Base-by-base conservation (phyloP, 2,797 vertebrate species). In the Alectoris magna region DNA sequence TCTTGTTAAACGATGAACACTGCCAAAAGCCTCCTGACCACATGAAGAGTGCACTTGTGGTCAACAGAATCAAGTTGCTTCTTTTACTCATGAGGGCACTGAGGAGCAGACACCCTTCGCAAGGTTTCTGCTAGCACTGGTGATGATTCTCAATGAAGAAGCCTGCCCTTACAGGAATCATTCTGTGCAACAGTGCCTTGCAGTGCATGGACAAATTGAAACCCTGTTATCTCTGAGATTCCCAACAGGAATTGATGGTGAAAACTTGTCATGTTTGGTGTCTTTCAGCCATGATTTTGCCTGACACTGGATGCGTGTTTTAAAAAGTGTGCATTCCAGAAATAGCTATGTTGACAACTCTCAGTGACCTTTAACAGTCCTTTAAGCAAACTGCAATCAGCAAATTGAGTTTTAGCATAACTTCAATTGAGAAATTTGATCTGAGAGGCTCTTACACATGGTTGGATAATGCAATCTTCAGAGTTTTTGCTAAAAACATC, bases 331-430 rank as follows among this genome's bases (percentile, higher is more conserved):
- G 9, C 69, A 43, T 86, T 91, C 31, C n/a, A 84, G 46, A 56
- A 91, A 67, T 5, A 91, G 59, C 18, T 29, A 31, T 0, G 1
- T 31, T 86, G 70, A 60, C 67, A 70, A 18, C 39, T 94, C 43
- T 74, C 77, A 94, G 39, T 48, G 94, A 88, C 75, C 64, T 95
- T 80, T 79, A 90, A 84, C 39, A 0, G 1, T 90, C 83, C 77
- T 96, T 85, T 27, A 92, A 77, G 62, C 23, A 90, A 90, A 84
- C 27, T 88, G 70, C 72, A 89, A 75, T 80, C 67, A 89, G 76
- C 70, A 59, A 75, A 91, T 82, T 67, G 84, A 56, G 63, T 67
- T 91, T 75, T 70, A 95, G 64, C 43, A 84, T 58, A 93, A 79
- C 43, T 78, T 84, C 59, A 55, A 34, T 75, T 81, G 60, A 78